These are phyloP conservation scores for Chanos chanos DNA, from an alignment of 2,797 vertebrate genomes.

Conservation along the genomic window DNA sequence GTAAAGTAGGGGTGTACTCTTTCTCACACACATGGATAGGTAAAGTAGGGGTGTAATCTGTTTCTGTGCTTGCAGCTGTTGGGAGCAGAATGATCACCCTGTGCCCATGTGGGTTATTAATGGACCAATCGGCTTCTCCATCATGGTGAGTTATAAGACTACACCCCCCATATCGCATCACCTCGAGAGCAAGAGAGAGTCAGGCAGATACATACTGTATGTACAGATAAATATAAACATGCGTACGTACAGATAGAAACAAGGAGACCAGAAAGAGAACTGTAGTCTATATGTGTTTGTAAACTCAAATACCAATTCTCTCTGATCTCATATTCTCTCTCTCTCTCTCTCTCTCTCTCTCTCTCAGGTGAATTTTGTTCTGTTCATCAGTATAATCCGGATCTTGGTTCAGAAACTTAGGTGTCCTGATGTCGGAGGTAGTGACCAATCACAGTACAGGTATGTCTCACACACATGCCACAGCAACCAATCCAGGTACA, in stretches of 20 bases:
- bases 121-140: conserved; percentile 83
- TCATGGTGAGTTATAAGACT: conserved; percentile 73
- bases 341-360: conserved; percentile 25
- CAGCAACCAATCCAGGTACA: no score
- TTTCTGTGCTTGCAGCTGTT: conserved; percentile 73
- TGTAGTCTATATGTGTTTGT: neutral
- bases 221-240: neutral
- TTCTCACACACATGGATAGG: no score
- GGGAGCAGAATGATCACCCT: conserved; percentile 87
- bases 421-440: conserved; percentile 83
- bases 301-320: no score
- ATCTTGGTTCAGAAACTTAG: conserved; percentile 87
- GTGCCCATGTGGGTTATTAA: conserved; percentile 86
- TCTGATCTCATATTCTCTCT: no score
- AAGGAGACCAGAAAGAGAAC: neutral
- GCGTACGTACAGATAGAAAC: neutral
- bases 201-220: neutral
- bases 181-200: neutral
- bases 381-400: conserved; percentile 87
- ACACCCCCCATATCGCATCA: neutral
- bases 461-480: no score
- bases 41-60: no score
- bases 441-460: conserved; percentile 89
- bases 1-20: no score
- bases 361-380: conserved; percentile 84